A percentile compares a stretch with the other conserved stretches of the same genome.
Evolutionary conservation across 1,140 invertebrate genomes (phyloP).

Genomic region (Orussus abietinus): DNA sequence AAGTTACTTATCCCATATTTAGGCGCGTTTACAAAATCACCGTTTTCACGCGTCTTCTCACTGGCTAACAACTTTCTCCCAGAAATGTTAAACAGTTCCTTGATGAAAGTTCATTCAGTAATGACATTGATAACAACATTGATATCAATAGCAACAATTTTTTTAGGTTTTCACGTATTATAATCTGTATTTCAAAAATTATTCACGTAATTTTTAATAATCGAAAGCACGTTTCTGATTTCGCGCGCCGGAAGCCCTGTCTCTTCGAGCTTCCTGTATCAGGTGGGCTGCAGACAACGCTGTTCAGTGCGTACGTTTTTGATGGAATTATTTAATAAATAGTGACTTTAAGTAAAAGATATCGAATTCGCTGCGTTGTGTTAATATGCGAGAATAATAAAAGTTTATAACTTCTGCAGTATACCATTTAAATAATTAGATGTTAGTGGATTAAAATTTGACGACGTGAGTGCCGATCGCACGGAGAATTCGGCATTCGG

Average conservation of each 20-base stretch:
- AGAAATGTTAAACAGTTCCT: too few relatives aligned
- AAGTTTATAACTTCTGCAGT: neutral
- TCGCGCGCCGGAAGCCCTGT: constrained; percentile 13
- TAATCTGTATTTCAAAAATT: too few relatives aligned
- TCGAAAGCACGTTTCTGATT: too few relatives aligned
- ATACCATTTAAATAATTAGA: constrained; percentile 13
- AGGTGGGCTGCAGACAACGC: constrained; percentile 10
- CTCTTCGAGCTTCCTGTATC: constrained; percentile 20
- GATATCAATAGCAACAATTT: too few relatives aligned
- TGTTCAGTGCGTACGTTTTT: constrained; percentile 16
- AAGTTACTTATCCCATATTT: too few relatives aligned
- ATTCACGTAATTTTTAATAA: too few relatives aligned
- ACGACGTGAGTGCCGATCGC: neutral
- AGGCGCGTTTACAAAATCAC: too few relatives aligned
- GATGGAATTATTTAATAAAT: constrained; percentile 19
- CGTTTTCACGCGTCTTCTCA: too few relatives aligned
- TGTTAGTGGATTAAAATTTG: constrained; percentile 26
- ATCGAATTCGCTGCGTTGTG: constrained; percentile 3
- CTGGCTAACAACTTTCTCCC: too few relatives aligned
- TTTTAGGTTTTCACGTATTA: too few relatives aligned
- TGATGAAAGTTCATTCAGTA: too few relatives aligned
- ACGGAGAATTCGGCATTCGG: constrained; percentile 1
- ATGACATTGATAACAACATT: too few relatives aligned
- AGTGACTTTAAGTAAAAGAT: constrained; percentile 18
- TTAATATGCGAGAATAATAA: neutral